phyloP scores from a whole-genome alignment of 2,797 vertebrate species.

The Pangasius djambal region DNA sequence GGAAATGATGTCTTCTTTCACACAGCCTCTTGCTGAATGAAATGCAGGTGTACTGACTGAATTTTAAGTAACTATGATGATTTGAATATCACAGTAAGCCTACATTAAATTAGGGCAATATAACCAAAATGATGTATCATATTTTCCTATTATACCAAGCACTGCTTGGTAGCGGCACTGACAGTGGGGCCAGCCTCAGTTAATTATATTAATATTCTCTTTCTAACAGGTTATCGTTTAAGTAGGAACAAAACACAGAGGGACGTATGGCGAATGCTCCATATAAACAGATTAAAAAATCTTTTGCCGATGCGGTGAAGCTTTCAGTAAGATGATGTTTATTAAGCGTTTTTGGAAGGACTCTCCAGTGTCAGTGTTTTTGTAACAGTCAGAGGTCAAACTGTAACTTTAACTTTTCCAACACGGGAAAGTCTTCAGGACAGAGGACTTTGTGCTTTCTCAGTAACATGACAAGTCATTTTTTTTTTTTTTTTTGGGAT shows the following conservation, averaged over 20 bases:
- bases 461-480: not conserved
- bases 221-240: not conserved
- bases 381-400: not conserved
- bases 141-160: not conserved
- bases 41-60: too few species aligned
- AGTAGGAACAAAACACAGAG: not conserved
- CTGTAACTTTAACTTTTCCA: not conserved
- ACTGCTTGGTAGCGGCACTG: not conserved
- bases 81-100: not conserved
- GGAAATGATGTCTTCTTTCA: not conserved
- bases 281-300: not conserved
- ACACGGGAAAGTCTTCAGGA: not conserved
- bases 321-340: not conserved
- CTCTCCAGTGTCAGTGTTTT: not conserved
- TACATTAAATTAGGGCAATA: not conserved
- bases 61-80: not conserved
- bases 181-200: not conserved
- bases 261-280: not conserved
- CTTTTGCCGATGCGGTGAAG: not conserved
- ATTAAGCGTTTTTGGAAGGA: not conserved
- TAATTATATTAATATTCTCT: not conserved
- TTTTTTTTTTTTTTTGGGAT: not conserved
- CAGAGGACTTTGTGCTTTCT: not conserved
- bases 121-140: not conserved
- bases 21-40: not conserved